phyloP scores from a whole-genome alignment of 2,888 invertebrate species.

The Parasteatoda lunata region DNA sequence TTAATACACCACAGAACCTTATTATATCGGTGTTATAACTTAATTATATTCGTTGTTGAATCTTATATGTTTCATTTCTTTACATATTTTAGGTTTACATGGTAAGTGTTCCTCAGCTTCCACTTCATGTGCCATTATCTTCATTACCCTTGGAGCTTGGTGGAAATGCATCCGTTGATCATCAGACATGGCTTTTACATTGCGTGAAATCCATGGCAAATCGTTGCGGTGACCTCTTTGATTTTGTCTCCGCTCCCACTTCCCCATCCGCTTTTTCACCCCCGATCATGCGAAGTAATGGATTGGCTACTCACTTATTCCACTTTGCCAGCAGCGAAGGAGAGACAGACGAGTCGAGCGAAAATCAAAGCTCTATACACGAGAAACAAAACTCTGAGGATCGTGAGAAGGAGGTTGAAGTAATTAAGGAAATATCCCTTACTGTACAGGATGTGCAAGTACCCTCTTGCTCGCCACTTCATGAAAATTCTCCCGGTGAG shows the following conservation, averaged over 20 bases:
- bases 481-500: constrained; percentile 32
- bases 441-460: constrained; percentile 35
- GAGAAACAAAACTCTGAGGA: constrained; percentile 70
- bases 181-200: constrained; percentile 88
- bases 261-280: constrained; percentile 42
- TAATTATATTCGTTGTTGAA: neutral
- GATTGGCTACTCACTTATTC: constrained; percentile 23
- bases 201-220: constrained; percentile 78
- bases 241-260: constrained; percentile 63
- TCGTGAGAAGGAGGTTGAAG: constrained; percentile 70
- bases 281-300: constrained; percentile 23
- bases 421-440: constrained; percentile 63
- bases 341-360: constrained; percentile 71
- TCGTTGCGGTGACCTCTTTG: constrained; percentile 69
- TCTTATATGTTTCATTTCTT: no score
- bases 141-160: constrained; percentile 92
- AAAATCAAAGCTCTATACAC: constrained; percentile 70
- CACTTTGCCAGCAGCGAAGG: constrained; percentile 55
- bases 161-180: constrained; percentile 88
- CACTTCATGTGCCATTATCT: constrained; percentile 90
- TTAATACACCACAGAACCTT: no score
- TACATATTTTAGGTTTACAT: constrained; percentile 82
- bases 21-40: no score
- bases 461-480: constrained; percentile 29
- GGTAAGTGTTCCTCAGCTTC: constrained; percentile 87